Evolutionary conservation across 2,113 vertebrate genomes (phyloP).

Genomic region (Erythrocercus mccallii): DNA sequence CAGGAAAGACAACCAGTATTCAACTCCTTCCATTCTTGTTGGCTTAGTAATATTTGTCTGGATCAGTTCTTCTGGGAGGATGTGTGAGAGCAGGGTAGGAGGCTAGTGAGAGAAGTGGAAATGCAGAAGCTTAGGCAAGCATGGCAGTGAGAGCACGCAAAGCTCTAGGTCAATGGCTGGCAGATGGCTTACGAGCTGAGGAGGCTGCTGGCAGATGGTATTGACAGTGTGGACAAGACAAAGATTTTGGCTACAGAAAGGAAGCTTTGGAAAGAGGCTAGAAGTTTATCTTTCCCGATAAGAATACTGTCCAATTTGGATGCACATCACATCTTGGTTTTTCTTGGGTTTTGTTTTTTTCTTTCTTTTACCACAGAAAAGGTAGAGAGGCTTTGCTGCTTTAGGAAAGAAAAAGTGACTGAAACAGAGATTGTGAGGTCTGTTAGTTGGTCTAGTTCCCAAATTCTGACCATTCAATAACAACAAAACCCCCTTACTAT

Average conservation of each 20-base stretch:
- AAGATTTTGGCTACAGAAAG: constrained; percentile 64
- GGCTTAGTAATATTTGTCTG: constrained; percentile 25
- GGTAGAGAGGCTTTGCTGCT: neutral
- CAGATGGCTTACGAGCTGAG: constrained; percentile 75
- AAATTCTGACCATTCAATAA: constrained; percentile 47
- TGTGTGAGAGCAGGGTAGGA: constrained; percentile 52
- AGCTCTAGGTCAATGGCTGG: constrained; percentile 72
- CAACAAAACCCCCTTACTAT: constrained; percentile 47
- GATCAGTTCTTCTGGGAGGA: constrained; percentile 35
- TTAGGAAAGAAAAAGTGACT: neutral
- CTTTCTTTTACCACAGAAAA: neutral
- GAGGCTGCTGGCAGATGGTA: constrained; percentile 75
- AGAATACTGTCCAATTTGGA: constrained; percentile 7
- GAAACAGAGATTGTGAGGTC: constrained; percentile 18
- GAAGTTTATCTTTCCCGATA: constrained; percentile 54
- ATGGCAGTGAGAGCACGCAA: constrained; percentile 53
- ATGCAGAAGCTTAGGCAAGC: constrained; percentile 41
- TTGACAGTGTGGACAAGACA: constrained; percentile 75
- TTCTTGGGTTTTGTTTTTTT: neutral
- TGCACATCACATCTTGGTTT: constrained; percentile 29
- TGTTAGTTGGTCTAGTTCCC: constrained; percentile 46
- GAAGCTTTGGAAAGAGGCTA: constrained; percentile 61
- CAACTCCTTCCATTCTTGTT: constrained; percentile 16
- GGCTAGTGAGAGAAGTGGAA: constrained; percentile 39
- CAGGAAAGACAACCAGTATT: neutral